These are phyloP conservation scores for Apodemus sylvaticus DNA, from an alignment of 2,113 vertebrate species.

Conservation along the genomic window DNA sequence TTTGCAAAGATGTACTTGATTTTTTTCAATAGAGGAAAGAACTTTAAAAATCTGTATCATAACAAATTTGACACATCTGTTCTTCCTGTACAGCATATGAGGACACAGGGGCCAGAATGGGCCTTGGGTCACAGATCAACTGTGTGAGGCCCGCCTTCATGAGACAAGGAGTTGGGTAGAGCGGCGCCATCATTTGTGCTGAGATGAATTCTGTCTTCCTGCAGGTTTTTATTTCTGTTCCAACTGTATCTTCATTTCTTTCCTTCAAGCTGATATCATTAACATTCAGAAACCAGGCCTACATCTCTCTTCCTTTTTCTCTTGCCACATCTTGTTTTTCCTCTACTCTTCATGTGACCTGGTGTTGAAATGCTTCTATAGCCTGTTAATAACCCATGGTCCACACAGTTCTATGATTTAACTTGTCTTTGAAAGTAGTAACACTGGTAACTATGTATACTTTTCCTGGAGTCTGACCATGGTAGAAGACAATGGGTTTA, in stretches of 20 bases:
- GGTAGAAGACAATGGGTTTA: background rate
- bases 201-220: background rate
- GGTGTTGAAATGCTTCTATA: background rate
- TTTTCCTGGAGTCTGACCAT: background rate
- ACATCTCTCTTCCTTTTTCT: background rate
- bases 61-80: slow-evolving; percentile 79
- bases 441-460: background rate
- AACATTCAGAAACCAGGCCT: background rate
- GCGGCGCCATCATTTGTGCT: background rate
- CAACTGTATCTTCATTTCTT: slow-evolving; percentile 31
- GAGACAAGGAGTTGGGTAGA: background rate
- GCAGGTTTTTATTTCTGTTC: background rate
- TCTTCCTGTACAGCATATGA: slow-evolving; percentile 58
- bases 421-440: slow-evolving; percentile 38
- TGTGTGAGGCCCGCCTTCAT: background rate
- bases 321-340: background rate
- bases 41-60: slow-evolving; percentile 75
- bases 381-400: background rate
- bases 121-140: slow-evolving; percentile 18
- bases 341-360: background rate
- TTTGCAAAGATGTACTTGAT: slow-evolving; percentile 81
- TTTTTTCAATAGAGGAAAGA: slow-evolving; percentile 78
- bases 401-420: background rate
- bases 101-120: background rate
- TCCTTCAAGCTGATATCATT: background rate